Evolutionary conservation across 2,113 vertebrate species (phyloP), one percentile per base, ranked within the genome.

Genomic region (Pelusios castaneus): DNA sequence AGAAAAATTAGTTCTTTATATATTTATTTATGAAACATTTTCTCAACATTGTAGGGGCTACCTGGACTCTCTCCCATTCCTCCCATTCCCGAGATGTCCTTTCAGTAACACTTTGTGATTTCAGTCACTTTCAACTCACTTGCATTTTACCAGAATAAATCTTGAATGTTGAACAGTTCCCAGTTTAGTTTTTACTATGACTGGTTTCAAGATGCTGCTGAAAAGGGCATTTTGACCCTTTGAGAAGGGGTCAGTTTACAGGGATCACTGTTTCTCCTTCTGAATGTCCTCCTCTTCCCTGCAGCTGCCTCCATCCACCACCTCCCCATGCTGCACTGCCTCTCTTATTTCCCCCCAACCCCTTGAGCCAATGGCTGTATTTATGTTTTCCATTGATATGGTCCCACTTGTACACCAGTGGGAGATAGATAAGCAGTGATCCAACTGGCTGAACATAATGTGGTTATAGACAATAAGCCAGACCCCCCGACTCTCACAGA

Each of bases 281-380:
- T 52, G 17, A 7, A 34, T 1, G 0, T 67, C 16, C 0, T 1
- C 25, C 8, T 49, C 16, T 58, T 60, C 34, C 17, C 8, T 87
- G 41, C 63, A 87, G 17, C 80, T 31, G 58, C 58, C 29, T 31
- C 29, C 29, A 60, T 60, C 31, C 29, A 60, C 58, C 29, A 31
- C 13, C 14, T 82, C 51, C 54, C 47, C 3, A 27, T 25, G 16
- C 85, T 49, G 41, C 43, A 54, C 8, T 19, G 17, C 0, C 86
- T 95, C 70, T 63, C 17, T 21, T 67, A n/a, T 0, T 87, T 16
- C 88, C 82, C 58, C 82, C 29, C 13, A 17, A 22, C n/a, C 10
- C 19, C 86, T 38, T 89, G 75, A 87, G 41, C 67, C 80, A 78
- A 77, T 5, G 43, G 86, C 89, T 41, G 29, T 1, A 56, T 25